phyloP scores from a whole-genome alignment of 2,888 invertebrate species.

The Theretra japonica region DNA sequence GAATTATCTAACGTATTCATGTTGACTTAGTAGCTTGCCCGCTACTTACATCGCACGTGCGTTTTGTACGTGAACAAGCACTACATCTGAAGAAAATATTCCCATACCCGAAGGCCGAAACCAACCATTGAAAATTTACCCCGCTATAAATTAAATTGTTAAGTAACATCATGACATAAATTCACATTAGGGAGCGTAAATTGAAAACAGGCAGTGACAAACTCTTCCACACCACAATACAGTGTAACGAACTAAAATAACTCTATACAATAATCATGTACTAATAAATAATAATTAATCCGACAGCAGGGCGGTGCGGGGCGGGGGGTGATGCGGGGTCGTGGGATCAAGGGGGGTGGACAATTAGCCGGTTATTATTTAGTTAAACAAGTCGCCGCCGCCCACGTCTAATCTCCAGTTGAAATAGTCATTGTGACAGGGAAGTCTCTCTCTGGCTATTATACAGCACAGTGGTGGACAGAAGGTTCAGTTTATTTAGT shows the following conservation, averaged over 20 bases:
- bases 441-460: background rate
- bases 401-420: slow-evolving; percentile 25
- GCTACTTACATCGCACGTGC: too few species aligned
- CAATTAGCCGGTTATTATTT: slow-evolving; percentile 31
- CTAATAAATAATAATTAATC: slow-evolving; percentile 24
- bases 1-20: too few species aligned
- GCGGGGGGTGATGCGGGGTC: background rate
- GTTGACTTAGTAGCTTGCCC: too few species aligned
- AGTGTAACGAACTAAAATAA: slow-evolving; percentile 14
- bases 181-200: slow-evolving; percentile 16
- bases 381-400: slow-evolving; percentile 25
- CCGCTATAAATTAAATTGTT: background rate
- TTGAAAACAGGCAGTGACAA: background rate
- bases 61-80: too few species aligned
- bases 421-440: slow-evolving; percentile 25
- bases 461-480: background rate
- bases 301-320: background rate
- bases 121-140: background rate
- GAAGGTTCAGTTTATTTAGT: background rate
- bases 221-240: slow-evolving; percentile 18
- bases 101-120: too few species aligned
- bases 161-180: slow-evolving; percentile 4
- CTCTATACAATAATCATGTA: slow-evolving; percentile 1
- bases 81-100: too few species aligned
- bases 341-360: background rate